A percentile compares a stretch with the other conserved stretches of the same genome.
Conservation (phyloP, 2,113 vertebrate species). For the Myotis davidii region DNA sequence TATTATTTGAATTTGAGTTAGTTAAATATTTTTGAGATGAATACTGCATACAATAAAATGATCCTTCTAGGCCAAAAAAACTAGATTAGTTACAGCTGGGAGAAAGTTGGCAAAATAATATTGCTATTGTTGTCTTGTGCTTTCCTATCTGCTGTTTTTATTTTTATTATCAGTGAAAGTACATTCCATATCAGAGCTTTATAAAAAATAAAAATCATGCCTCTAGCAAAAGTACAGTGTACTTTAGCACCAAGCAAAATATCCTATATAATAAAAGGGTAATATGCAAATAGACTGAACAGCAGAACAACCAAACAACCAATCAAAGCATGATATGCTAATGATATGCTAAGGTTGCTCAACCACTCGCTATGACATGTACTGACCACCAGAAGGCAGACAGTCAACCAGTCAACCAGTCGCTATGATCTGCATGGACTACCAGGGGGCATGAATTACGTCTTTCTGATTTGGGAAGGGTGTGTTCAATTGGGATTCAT, state of each 20-base stretch:
- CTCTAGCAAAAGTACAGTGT: constrained; percentile 53
- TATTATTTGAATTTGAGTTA: constrained; percentile 60
- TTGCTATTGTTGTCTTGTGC: constrained; percentile 39
- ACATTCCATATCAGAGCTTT: constrained; percentile 70
- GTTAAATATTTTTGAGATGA: constrained; percentile 64
- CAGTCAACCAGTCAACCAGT: too few relatives aligned
- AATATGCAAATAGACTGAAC: too few relatives aligned
- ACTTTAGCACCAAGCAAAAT: constrained; percentile 50
- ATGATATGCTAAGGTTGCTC: too few relatives aligned
- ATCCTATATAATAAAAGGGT: neutral
- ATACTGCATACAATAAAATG: constrained; percentile 58
- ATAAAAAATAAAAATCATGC: constrained; percentile 67
- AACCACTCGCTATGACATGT: too few relatives aligned
- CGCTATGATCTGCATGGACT: too few relatives aligned
- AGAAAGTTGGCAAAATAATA: constrained; percentile 51
- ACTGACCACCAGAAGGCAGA: too few relatives aligned
- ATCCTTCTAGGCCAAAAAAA: constrained; percentile 54
- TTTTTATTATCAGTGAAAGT: constrained; percentile 70
- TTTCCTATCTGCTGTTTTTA: constrained; percentile 62
- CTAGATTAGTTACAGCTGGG: constrained; percentile 59
- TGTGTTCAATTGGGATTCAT: neutral
- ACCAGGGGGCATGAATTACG: neutral
- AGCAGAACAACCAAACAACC: too few relatives aligned
- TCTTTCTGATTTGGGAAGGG: neutral
- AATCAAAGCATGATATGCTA: too few relatives aligned